A percentile compares a stretch with the other conserved stretches of the same genome.
Evolutionary conservation across 2,113 vertebrate species (phyloP).

Genomic region (Eublepharis macularius): DNA sequence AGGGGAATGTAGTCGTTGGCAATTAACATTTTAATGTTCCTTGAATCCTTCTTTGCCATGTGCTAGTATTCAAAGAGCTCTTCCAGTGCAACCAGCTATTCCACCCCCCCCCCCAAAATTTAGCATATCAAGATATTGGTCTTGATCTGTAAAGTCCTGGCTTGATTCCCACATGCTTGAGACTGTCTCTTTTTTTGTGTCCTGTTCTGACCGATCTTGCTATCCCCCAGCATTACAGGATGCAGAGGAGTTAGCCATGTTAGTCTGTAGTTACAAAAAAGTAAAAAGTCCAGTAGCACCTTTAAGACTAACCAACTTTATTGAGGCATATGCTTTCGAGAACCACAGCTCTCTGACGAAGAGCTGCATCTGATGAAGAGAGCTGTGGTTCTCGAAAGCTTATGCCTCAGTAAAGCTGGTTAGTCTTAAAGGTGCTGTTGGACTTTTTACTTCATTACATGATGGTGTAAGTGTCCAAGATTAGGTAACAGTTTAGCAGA

Average conservation of each 20-base stretch:
- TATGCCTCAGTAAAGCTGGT: too few species aligned
- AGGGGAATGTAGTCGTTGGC: slow-evolving; percentile 8
- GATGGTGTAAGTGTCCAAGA: neutral
- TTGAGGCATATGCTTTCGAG: too few species aligned
- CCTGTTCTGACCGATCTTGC: neutral
- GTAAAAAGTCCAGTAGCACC: too few species aligned
- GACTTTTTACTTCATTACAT: neutral
- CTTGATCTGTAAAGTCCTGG: neutral
- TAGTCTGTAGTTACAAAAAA: too few species aligned
- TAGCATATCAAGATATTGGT: neutral
- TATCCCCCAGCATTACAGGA: neutral
- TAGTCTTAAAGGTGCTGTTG: too few species aligned
- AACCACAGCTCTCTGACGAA: too few species aligned
- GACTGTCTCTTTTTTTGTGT: neutral
- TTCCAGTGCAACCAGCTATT: slow-evolving; percentile 19
- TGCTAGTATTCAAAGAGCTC: slow-evolving; percentile 20
- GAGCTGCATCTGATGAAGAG: too few species aligned
- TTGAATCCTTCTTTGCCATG: slow-evolving; percentile 40
- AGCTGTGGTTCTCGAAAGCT: too few species aligned
- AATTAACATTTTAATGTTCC: slow-evolving; percentile 20
- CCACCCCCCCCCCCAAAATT: neutral
- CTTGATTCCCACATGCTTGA: neutral
- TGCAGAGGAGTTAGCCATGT: too few species aligned
- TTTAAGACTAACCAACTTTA: too few species aligned
- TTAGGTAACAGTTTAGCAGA: neutral